Evolutionary conservation across 1,140 invertebrate species (phyloP), one percentile per base, ranked within the genome.

Genomic region (Scaptomyza pallida): DNA sequence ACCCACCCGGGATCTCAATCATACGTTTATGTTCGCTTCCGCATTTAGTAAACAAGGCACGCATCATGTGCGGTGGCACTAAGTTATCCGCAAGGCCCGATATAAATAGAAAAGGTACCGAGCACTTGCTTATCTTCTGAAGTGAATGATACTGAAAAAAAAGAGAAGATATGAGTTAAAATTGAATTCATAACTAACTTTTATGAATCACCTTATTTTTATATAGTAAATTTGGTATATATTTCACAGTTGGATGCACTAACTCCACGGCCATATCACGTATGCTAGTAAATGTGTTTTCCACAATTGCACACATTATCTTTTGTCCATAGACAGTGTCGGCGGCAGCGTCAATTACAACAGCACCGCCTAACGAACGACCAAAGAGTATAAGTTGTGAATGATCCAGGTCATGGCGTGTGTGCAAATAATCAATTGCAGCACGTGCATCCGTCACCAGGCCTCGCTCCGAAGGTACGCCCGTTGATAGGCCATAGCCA

Each of bases 271-370:
- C 97, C 94, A 98, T 98, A 72, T 97, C 97, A 21, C 97, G 97
- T 91, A 99, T 97, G 89, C 96, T 97, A 6, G 97, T 98, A 89
- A 99, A 99, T 40, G 97, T 98, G 90, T 99, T 99, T 92, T 99
- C 98, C 23, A 99, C 93, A 73, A 99, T 94, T 69, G 98, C 91
- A 78, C 95, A 97, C 94, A 95, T 95, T 62, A 98, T 94, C 92
- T 94, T 96, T 89, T 93, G 93, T 40, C 92, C 92, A 90, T 96
- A 96, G 67, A 96, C 94, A 45, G 94, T 92, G 67, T 95, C 94
- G 45, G 94, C 94, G 12, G 96, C 95, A 69, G 98, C 93, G 92
- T 98, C 96, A 76, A 98, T 96, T n/a, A 79, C 97, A 19, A 98
- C 95, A 13, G 96, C 97, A 41, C 96, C 97, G 81, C 97, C 97